phyloP scores from a whole-genome alignment of 2,113 vertebrate species.

The Pseudorhombus dupliciocellatus region DNA sequence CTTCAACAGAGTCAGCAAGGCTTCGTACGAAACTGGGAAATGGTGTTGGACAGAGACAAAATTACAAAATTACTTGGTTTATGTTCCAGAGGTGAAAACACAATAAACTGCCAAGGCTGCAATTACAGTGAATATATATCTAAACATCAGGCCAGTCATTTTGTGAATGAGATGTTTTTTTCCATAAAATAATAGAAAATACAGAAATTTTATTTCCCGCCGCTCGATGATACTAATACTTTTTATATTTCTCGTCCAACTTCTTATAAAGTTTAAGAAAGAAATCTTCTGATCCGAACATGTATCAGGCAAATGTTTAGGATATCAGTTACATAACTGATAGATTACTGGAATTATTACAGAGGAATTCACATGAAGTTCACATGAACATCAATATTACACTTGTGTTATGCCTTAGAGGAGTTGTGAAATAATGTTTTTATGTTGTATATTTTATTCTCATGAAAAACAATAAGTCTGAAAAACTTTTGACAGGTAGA shows the following conservation, averaged over 20 bases:
- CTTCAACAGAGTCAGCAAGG: neutral
- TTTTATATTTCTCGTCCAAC: neutral
- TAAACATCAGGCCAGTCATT: neutral
- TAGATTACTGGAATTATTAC: neutral
- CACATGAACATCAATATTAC: neutral
- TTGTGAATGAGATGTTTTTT: too few species aligned
- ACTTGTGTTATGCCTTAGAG: too few species aligned
- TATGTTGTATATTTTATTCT: too few species aligned
- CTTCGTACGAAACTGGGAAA: neutral
- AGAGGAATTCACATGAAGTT: neutral
- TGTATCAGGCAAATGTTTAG: neutral
- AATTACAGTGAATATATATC: neutral
- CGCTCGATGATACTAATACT: too few species aligned
- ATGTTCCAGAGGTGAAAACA: neutral
- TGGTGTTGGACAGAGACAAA: neutral
- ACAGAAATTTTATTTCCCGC: too few species aligned
- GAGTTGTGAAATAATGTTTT: too few species aligned
- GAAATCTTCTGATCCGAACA: neutral
- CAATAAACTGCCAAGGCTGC: neutral
- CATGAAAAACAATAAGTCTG: too few species aligned
- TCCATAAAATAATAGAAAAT: too few species aligned
- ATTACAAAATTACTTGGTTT: constrained; percentile 8
- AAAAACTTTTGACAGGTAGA: too few species aligned
- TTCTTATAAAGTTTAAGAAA: neutral
- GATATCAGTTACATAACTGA: neutral